Conservation (phyloP, 2,797 vertebrate genomes). For the Amblyopsis hoosieri region DNA sequence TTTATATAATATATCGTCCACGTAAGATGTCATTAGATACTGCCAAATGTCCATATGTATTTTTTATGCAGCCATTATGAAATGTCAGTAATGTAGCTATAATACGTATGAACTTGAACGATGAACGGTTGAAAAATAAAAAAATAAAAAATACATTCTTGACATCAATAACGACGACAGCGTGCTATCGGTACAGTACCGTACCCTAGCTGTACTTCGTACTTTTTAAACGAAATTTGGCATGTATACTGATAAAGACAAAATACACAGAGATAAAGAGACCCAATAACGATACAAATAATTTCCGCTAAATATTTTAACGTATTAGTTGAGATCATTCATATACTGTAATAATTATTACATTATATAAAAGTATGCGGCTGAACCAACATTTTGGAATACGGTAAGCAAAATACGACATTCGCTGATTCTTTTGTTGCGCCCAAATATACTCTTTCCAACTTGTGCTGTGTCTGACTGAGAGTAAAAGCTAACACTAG, state of each 20-base stretch:
- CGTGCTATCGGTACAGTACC: no score
- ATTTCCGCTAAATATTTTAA: background rate
- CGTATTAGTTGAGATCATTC: no score
- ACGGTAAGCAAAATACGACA: background rate
- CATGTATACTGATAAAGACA: background rate
- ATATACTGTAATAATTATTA: no score
- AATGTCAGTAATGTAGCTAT: no score
- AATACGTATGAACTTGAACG: no score
- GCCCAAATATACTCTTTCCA: background rate
- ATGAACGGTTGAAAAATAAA: no score
- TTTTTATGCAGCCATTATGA: background rate
- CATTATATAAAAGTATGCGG: background rate
- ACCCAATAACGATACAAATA: background rate
- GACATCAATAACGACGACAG: no score
- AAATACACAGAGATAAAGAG: background rate
- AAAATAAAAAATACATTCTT: no score
- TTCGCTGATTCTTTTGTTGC: background rate
- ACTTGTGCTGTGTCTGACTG: conserved; percentile 19
- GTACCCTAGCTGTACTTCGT: no score
- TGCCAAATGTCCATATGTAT: background rate
- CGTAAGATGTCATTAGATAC: conserved; percentile 9
- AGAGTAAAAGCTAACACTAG: conserved; percentile 53
- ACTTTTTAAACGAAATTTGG: background rate
- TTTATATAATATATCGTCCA: background rate
- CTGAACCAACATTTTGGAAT: background rate